These are phyloP conservation scores for Nasua narica DNA, from an alignment of 2,797 vertebrate genomes.

Conservation along the genomic window DNA sequence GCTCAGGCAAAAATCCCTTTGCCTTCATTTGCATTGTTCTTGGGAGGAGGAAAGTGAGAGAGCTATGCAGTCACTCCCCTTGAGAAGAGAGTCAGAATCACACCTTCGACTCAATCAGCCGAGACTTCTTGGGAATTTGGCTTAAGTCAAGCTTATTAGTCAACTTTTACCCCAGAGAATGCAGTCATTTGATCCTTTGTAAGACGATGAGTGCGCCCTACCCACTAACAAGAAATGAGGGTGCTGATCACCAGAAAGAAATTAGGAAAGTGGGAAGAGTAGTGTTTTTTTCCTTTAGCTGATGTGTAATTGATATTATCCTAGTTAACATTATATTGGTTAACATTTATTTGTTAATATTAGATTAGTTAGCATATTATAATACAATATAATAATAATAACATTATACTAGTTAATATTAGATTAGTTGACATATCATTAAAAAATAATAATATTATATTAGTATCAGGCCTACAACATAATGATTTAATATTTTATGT, in stretches of 20 bases:
- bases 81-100: not conserved
- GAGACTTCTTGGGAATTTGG: not conserved
- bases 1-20: slow-evolving; percentile 30
- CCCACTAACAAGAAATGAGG: slow-evolving; percentile 24
- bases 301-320: not conserved
- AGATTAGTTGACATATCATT: not conserved
- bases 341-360: not conserved
- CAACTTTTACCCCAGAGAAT: not conserved
- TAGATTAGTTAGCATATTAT: not conserved
- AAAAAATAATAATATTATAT: not conserved
- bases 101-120: not conserved
- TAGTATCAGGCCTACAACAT: not conserved
- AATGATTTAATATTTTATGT: not conserved
- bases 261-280: not conserved
- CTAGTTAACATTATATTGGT: not conserved
- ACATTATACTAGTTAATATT: not conserved
- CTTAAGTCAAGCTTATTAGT: slow-evolving; percentile 21
- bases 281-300: not conserved
- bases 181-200: not conserved
- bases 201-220: not conserved
- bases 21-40: slow-evolving; percentile 64
- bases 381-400: no score
- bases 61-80: not conserved
- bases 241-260: not conserved
- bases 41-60: not conserved